These are phyloP conservation scores for Leptodactylus fuscus DNA, from an alignment of 2,113 vertebrate genomes.

Conservation along the genomic window DNA sequence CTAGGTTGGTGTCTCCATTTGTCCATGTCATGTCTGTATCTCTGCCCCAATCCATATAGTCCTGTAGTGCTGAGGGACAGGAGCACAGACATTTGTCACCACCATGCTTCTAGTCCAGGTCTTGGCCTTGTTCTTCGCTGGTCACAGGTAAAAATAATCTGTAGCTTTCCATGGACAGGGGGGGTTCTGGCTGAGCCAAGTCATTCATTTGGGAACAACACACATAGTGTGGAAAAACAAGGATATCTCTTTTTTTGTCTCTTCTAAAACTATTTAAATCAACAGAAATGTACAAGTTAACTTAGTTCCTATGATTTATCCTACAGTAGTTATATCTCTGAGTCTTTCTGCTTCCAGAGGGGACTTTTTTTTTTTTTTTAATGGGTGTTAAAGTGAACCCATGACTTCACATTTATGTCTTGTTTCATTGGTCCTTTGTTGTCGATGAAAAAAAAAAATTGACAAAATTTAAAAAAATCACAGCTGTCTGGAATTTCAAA, in stretches of 20 bases:
- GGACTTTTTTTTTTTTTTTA: constrained; percentile 72
- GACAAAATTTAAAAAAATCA: constrained; percentile 91
- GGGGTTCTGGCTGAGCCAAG: constrained; percentile 87
- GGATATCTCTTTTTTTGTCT: constrained; percentile 88
- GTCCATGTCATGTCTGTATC: constrained; percentile 30
- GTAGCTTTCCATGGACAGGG: constrained; percentile 81
- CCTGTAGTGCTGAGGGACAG: constrained; percentile 55
- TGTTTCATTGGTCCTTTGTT: constrained; percentile 96
- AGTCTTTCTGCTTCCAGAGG: constrained; percentile 95
- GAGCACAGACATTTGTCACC: background rate
- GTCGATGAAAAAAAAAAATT: constrained; percentile 98
- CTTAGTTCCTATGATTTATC: constrained; percentile 98
- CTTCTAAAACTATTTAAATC: constrained; percentile 99
- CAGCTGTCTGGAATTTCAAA: constrained; percentile 99
- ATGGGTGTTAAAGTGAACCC: constrained; percentile 84
- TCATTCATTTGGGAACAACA: constrained; percentile 97
- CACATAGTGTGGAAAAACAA: constrained; percentile 99
- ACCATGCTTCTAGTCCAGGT: constrained; percentile 13
- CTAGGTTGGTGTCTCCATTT: constrained; percentile 3
- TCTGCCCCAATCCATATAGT: constrained; percentile 44
- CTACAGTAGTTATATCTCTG: constrained; percentile 99
- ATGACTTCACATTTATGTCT: constrained; percentile 91
- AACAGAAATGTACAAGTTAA: constrained; percentile 99
- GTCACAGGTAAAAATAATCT: constrained; percentile 45
- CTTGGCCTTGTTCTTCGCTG: constrained; percentile 28